phyloP scores from a whole-genome alignment of 2,888 invertebrate species.

The Ophion costatus region DNA sequence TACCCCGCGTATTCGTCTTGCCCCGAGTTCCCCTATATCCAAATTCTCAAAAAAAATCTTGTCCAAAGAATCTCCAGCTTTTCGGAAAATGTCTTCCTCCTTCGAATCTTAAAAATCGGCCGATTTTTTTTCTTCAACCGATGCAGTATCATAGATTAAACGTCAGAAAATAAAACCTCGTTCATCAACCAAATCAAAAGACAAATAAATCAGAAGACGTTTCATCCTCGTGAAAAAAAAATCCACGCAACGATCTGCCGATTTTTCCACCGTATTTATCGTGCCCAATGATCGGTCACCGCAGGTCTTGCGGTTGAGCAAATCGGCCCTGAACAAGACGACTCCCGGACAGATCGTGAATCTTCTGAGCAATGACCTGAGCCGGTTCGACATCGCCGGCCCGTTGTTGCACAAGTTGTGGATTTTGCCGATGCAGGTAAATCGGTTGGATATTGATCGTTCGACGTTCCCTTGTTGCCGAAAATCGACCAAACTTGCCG shows the following conservation, averaged over 20 bases:
- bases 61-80: too few species aligned
- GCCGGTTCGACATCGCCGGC: constrained; percentile 93
- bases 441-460: constrained; percentile 56
- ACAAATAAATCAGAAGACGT: not conserved
- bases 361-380: constrained; percentile 96
- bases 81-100: too few species aligned
- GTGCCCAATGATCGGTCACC: constrained; percentile 7
- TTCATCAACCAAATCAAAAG: too few species aligned
- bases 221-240: not conserved
- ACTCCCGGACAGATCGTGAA: constrained; percentile 96
- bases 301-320: constrained; percentile 89
- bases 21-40: too few species aligned
- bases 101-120: too few species aligned
- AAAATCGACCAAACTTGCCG: not conserved
- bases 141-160: too few species aligned
- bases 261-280: not conserved
- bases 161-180: too few species aligned
- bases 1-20: too few species aligned
- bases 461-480: not conserved
- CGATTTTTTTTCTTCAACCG: not conserved
- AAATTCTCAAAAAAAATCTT: too few species aligned
- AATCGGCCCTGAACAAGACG: constrained; percentile 88
- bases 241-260: not conserved
- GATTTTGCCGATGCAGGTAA: constrained; percentile 91
- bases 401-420: constrained; percentile 94